These are phyloP conservation scores for Therioaphis trifolii DNA, from an alignment of 2,888 invertebrate species.

Conservation along the genomic window DNA sequence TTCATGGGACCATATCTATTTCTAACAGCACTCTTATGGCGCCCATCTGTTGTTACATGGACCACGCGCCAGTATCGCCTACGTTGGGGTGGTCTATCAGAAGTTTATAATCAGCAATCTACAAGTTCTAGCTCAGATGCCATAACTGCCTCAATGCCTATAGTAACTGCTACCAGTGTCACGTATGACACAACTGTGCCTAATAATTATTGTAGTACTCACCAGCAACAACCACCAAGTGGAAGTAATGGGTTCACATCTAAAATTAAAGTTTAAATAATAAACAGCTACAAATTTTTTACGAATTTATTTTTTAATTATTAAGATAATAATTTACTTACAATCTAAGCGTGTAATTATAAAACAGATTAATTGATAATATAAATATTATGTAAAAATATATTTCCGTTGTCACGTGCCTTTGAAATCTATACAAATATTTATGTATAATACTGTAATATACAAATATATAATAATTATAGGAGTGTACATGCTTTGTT, in stretches of 20 bases:
- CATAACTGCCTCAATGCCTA: slow-evolving; percentile 33
- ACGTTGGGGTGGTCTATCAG: slow-evolving; percentile 95
- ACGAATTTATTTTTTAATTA: slow-evolving; percentile 50
- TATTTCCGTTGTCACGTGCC: slow-evolving; percentile 33
- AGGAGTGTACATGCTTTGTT: slow-evolving; percentile 12
- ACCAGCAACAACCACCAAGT: slow-evolving; percentile 28
- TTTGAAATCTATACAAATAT: neutral
- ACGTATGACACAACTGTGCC: slow-evolving; percentile 12
- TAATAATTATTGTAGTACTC: slow-evolving; percentile 39
- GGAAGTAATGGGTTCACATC: slow-evolving; percentile 34
- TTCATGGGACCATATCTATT: slow-evolving; percentile 89
- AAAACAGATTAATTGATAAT: neutral
- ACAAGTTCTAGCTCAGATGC: slow-evolving; percentile 24
- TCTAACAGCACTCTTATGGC: slow-evolving; percentile 81
- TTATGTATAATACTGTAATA: slow-evolving; percentile 36
- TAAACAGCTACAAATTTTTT: slow-evolving; percentile 17
- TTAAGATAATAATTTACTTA: slow-evolving; percentile 18
- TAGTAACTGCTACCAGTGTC: slow-evolving; percentile 2
- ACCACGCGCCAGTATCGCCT: slow-evolving; percentile 89
- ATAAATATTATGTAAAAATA: neutral
- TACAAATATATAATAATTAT: slow-evolving; percentile 3
- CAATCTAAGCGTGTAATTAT: slow-evolving; percentile 27
- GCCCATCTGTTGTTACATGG: slow-evolving; percentile 89
- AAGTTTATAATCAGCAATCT: slow-evolving; percentile 78
- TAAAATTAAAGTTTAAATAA: slow-evolving; percentile 48